These are phyloP conservation scores for Byasa hedistus DNA, from an alignment of 2,888 invertebrate genomes.

Conservation along the genomic window DNA sequence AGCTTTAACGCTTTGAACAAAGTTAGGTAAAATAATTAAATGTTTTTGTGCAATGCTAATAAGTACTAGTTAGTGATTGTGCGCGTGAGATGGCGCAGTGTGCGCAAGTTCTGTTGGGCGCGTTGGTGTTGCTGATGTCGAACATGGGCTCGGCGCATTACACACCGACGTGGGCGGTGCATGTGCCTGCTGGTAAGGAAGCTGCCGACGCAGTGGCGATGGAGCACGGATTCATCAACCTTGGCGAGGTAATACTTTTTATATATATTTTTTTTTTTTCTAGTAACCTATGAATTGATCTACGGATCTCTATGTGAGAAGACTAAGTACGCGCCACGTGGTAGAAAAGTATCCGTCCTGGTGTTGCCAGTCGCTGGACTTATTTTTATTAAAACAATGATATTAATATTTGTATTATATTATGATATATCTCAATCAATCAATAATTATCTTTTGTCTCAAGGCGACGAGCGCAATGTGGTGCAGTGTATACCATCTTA, in stretches of 20 bases:
- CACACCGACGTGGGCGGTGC: slow-evolving; percentile 92
- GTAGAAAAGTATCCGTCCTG: too few relatives aligned
- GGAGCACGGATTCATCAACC: slow-evolving; percentile 91
- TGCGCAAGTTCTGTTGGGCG: slow-evolving; percentile 55
- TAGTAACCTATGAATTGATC: too few relatives aligned
- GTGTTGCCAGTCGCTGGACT: too few relatives aligned
- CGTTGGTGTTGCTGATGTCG: slow-evolving; percentile 56
- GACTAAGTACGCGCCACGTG: too few relatives aligned
- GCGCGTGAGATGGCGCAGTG: slow-evolving; percentile 69
- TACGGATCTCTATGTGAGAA: too few relatives aligned
- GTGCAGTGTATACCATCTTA: too few relatives aligned
- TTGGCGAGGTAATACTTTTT: slow-evolving; percentile 86
- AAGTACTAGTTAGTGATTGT: slow-evolving; percentile 74
- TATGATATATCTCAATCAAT: too few relatives aligned
- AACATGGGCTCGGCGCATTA: slow-evolving; percentile 76
- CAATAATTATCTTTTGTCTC: too few relatives aligned
- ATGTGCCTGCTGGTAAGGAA: slow-evolving; percentile 84
- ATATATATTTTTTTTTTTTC: neutral
- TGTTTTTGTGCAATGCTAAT: slow-evolving; percentile 72
- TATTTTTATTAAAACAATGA: too few relatives aligned
- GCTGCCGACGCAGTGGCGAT: slow-evolving; percentile 87
- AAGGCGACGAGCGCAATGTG: too few relatives aligned
- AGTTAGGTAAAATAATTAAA: slow-evolving; percentile 20
- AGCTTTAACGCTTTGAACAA: neutral
- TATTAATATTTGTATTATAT: too few relatives aligned